Base-by-base conservation (phyloP, 2,888 invertebrate species). In the Anodontia alba region DNA sequence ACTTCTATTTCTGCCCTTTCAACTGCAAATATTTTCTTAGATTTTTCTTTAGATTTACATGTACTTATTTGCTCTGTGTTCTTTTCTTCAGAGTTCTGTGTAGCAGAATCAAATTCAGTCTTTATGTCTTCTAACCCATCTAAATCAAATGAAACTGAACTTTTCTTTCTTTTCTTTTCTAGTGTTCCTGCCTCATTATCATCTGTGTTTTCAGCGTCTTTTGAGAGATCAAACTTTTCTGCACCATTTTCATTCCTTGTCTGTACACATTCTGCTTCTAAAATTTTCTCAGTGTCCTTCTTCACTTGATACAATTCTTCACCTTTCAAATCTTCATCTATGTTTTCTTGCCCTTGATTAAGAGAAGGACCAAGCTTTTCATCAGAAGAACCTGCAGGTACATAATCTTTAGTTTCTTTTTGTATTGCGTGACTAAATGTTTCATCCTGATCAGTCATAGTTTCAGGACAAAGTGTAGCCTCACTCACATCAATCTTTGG, bases 401-500 rank as follows among this genome's bases (percentile, higher is more conserved):
- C 38, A 8, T 38, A 5, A 38, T 8, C 38, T 38, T 38, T 38
- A n/a, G n/a, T n/a, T n/a, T n/a, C n/a, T n/a, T n/a, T n/a, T n/a
- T n/a, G n/a, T n/a, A n/a, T n/a, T n/a, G n/a, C n/a, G 51, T n/a
- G n/a, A n/a, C n/a, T n/a, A n/a, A n/a, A n/a, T n/a, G n/a, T n/a
- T n/a, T n/a, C n/a, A n/a, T n/a, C n/a, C 5, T 38, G 38, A 46
- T 46, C 20, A 46, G 23, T 36, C 23, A 31, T 23, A 46, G 5
- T 51, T 15, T 69, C 69, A 54, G 31, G 26, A 31, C 49, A 46
- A 20, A 46, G 31, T 26, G 49, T 46, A 20, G 15, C 17, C 29
- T 73, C 38, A 38, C 43, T 68, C 5, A 57, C 66, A 73, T n/a
- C 23, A 12, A 12, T 15, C 15, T 62, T 43, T 73, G 66, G n/a